Base-by-base conservation (phyloP, 2,888 invertebrate species). In the Ichneumon xanthorius region DNA sequence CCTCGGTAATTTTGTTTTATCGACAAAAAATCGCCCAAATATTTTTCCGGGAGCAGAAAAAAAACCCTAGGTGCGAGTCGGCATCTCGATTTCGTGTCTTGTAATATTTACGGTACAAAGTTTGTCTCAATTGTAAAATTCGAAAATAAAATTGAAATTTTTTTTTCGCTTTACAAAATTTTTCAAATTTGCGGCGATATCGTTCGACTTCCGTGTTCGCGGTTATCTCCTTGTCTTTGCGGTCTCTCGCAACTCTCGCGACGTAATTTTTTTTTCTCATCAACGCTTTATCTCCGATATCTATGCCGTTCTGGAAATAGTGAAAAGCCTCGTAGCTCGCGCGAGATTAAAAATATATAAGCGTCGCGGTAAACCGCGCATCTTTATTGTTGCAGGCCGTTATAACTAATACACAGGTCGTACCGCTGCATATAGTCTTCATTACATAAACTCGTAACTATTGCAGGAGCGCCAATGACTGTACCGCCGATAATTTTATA, bases 371-470 rank as follows among this genome's bases (percentile, higher is more conserved):
- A 33, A 63, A 63, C 3, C 33, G 16, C 63, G 6, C 63, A 55
- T n/a, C 30, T 71, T 0, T 30, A 76, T 58, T 14, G 26, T 48
- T 26, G 4, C 58, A 22, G 58, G 30, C 30, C 26, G 45, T 37
- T 65, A 26, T 48, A 76, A 6, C 30, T 53, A 4, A 4, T 19
- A 76, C 14, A 22, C 22, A 6, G 19, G n/a, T 50, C 19, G 33
- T 33, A 14, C 11, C 30, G 30, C 33, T 33, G 5, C n/a, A 37
- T 67, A 48, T 11, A 61, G 26, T 63, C 63, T 53, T 50, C 63
- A 65, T 82, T 82, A 82, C 55, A 77, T 82, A 82, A 82, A 82
- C 40, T 76, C 33, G 9, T 6, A 55, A 55, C 45, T 75, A 75
- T 72, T 6, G n/a, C 55, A 77, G 76, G 58, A 82, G 16, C 65